Base-by-base conservation (phyloP, 2,797 vertebrate genomes). In the Darevskia nairensis region DNA sequence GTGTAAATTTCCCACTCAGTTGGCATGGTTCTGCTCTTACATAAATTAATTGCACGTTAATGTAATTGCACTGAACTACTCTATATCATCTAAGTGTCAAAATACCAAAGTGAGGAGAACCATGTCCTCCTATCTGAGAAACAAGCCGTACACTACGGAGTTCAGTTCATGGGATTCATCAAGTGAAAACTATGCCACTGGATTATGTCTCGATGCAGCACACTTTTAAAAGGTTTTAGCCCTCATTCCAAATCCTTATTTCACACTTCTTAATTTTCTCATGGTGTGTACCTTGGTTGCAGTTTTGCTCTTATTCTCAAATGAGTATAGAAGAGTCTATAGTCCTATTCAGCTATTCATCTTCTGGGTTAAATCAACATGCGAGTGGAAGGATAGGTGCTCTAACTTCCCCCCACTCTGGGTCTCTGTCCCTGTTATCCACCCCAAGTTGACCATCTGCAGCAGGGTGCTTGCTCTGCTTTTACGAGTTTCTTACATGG, bases 21-120 rank as follows among this genome's bases (percentile, higher is more conserved):
- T 85, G 66, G 44, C 46, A 55, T 81, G 71, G 7, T 55, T 85
- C 44, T 76, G 44, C 17, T 76, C 41, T 81, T 81, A 68, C 50
- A 41, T 82, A 75, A 76, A 81, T 64, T 17, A 41, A 75, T 64
- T 87, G 86, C 21, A 64, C 50, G 25, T 50, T 81, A 85, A 75
- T 81, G 55, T 50, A 76, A 82, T 66, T 81, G 59, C 11, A 85
- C 59, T 66, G 50, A 66, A 80, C 44, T 66, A 66, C 19, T 64
- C 41, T 64, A 32, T 46, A 44, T 44, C 71, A 75, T 59, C 32
- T n/a, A 59, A 27, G 1, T 25, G 71, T 75, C 61, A 32, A 75
- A 75, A 75, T 19, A 44, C 46, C 46, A 78, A 76, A 64, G 44
- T 5, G 11, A 39, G 17, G 59, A 44, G 10, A 21, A 46, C 7